Percentiles rank a stretch among this genome's conserved stretches.
phyloP scores from a whole-genome alignment of 2,113 vertebrate genomes.

The Chloroceryle aenea region DNA sequence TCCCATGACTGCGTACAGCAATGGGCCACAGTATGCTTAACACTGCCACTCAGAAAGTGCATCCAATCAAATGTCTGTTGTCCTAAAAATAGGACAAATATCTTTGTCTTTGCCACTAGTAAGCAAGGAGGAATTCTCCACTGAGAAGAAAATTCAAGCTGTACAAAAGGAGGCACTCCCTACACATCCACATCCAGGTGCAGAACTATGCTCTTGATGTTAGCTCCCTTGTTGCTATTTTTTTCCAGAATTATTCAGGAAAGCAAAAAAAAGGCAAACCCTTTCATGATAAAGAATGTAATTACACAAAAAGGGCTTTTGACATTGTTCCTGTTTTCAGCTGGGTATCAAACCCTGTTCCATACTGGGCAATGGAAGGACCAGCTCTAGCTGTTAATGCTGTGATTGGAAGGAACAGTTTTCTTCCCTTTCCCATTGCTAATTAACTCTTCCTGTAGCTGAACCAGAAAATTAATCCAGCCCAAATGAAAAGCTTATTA shows the following conservation, averaged over 20 bases:
- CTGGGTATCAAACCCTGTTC: constrained; percentile 14
- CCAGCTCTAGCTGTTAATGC: not conserved
- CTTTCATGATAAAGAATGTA: not conserved
- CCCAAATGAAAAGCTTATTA: not conserved
- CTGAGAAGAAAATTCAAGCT: not conserved
- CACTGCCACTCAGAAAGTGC: not conserved
- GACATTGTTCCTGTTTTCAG: not conserved
- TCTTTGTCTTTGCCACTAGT: not conserved
- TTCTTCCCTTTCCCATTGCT: not conserved
- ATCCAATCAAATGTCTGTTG: not conserved
- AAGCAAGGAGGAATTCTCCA: not conserved
- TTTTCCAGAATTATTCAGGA: not conserved
- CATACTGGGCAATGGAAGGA: not conserved
- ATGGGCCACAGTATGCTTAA: not conserved
- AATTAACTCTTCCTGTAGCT: not conserved
- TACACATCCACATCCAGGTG: not conserved
- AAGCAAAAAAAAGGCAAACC: not conserved
- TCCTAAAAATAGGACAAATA: not conserved
- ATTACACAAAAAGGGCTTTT: not conserved
- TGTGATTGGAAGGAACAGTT: not conserved
- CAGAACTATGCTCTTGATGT: not conserved
- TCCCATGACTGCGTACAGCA: not conserved
- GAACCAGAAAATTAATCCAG: not conserved
- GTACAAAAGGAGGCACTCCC: not conserved
- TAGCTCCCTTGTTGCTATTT: not conserved